Conservation (phyloP, 2,797 vertebrate species). For the Aeoliscus strigatus region DNA sequence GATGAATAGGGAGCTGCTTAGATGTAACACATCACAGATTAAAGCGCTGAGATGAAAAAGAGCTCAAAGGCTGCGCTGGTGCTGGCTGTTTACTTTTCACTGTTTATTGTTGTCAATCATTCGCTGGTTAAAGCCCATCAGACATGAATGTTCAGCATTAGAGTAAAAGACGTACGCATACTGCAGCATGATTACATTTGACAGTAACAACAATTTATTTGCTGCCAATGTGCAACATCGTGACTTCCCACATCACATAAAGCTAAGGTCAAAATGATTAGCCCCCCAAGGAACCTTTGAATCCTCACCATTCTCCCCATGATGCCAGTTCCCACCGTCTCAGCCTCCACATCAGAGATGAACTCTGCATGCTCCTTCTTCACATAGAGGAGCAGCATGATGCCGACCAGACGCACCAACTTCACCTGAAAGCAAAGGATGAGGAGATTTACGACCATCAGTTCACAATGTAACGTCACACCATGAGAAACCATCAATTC, state of each 20-base stretch:
- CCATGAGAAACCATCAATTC: too few relatives aligned
- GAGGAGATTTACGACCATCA: neutral
- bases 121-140: neutral
- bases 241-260: too few relatives aligned
- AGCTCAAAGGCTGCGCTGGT: neutral
- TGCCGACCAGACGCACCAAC: conserved; percentile 88
- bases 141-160: conserved; percentile 2
- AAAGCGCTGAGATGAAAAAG: conserved; percentile 3
- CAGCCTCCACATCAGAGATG: conserved; percentile 86
- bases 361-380: conserved; percentile 83
- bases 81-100: neutral
- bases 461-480: neutral
- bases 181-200: too few relatives aligned
- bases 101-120: too few relatives aligned
- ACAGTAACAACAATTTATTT: neutral
- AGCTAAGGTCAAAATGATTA: too few relatives aligned
- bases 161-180: neutral
- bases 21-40: conserved; percentile 1
- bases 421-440: conserved; percentile 80
- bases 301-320: conserved; percentile 95
- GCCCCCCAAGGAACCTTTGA: too few relatives aligned
- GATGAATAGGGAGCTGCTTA: conserved; percentile 5
- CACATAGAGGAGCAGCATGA: conserved; percentile 92
- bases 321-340: conserved; percentile 93
- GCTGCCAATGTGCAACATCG: neutral